These are phyloP conservation scores for Drosophila melanogaster DNA, from an alignment of 1,140 invertebrate species.

Conservation along the genomic window DNA sequence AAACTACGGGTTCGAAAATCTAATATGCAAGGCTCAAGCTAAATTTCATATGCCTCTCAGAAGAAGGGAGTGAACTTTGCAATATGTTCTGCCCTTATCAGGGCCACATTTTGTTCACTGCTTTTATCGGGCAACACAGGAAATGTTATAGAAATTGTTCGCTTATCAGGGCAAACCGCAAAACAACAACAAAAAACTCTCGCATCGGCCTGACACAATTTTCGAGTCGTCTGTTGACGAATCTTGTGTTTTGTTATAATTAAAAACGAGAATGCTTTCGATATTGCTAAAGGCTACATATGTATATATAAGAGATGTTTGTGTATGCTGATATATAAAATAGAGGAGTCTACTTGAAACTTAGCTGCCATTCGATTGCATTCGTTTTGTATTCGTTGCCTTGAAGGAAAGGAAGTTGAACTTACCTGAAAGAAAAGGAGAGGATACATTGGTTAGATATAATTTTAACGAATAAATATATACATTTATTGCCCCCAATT, in stretches of 20 bases:
- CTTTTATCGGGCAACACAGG: constrained; percentile 70
- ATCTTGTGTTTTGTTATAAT: constrained; percentile 55
- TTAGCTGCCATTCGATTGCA: constrained; percentile 46
- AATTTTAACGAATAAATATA: not conserved
- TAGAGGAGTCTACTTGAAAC: constrained; percentile 19
- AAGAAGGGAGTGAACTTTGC: constrained; percentile 20
- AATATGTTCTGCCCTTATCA: constrained; percentile 50
- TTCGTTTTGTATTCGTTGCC: not conserved
- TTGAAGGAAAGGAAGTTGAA: constrained; percentile 11
- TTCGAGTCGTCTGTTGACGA: constrained; percentile 24
- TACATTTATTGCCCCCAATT: constrained; percentile 7
- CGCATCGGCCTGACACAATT: constrained; percentile 42
- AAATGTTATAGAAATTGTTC: constrained; percentile 68
- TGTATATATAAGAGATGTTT: not conserved
- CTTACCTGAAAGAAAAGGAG: constrained; percentile 58
- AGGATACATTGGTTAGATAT: not conserved
- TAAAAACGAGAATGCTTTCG: constrained; percentile 29
- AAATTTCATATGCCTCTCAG: constrained; percentile 25
- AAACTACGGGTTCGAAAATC: constrained; percentile 48
- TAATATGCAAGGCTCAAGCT: constrained; percentile 42
- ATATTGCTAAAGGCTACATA: not conserved
- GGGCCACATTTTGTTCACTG: constrained; percentile 40
- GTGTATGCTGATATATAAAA: not conserved
- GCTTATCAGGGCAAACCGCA: constrained; percentile 48
- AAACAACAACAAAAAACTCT: constrained; percentile 2